Conservation (phyloP, 1,140 invertebrate genomes). For the Drosophila orena region DNA sequence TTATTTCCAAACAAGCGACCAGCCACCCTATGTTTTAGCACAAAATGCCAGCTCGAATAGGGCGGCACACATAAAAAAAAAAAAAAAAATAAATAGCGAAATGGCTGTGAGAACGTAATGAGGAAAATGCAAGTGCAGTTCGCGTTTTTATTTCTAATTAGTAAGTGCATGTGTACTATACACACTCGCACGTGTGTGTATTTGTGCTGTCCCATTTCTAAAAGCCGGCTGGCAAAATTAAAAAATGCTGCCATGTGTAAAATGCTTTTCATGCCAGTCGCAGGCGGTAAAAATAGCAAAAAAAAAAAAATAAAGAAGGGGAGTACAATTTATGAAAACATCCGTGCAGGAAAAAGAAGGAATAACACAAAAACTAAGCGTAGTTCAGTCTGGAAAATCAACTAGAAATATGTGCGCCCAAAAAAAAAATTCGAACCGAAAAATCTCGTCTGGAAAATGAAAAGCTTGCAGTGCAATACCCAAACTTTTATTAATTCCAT, state of each 20-base stretch:
- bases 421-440: background rate
- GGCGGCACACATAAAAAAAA: conserved; percentile 7
- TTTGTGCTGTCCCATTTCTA: conserved; percentile 63
- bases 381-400: conserved; percentile 42
- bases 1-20: conserved; percentile 83
- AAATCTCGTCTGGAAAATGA: background rate
- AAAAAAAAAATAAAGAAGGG: conserved; percentile 3
- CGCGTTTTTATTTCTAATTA: conserved; percentile 83
- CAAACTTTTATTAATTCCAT: no score
- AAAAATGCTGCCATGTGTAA: conserved; percentile 84
- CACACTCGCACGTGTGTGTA: conserved; percentile 22
- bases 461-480: background rate
- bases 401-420: conserved; percentile 10
- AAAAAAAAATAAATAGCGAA: conserved; percentile 40
- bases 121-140: conserved; percentile 68
- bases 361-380: conserved; percentile 18
- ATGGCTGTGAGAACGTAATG: conserved; percentile 56
- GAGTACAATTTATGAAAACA: conserved; percentile 36
- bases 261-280: conserved; percentile 81
- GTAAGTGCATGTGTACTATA: conserved; percentile 61
- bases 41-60: conserved; percentile 21
- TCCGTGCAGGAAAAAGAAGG: conserved; percentile 7
- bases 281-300: conserved; percentile 42
- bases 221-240: conserved; percentile 80
- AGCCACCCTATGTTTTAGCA: conserved; percentile 75